Percentiles rank a stretch among this genome's conserved stretches.
Conservation (phyloP, 2,797 vertebrate species). For the Chlorospingus semifuscus region DNA sequence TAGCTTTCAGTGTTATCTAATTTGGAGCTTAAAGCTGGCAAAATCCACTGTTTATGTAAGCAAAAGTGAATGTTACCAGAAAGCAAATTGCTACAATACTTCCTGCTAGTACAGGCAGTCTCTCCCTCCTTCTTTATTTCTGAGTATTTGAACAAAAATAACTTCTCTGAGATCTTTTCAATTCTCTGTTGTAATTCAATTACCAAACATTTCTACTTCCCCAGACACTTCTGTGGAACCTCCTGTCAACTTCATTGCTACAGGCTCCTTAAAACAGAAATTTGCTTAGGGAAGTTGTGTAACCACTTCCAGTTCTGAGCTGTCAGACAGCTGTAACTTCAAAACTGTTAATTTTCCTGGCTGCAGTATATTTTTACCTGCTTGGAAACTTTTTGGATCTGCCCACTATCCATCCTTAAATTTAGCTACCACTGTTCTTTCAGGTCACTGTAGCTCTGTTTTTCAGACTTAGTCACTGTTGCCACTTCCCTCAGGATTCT, state of each 20-base stretch:
- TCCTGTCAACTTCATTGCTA: not conserved
- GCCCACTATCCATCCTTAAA: not conserved
- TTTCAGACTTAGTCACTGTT: not conserved
- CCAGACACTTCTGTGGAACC: not conserved
- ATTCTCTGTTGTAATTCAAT: not conserved
- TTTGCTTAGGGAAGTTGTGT: not conserved
- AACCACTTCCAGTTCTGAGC: not conserved
- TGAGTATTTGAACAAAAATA: not conserved
- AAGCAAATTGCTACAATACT: not conserved
- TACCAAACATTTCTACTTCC: not conserved
- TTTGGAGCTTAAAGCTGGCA: conserved; percentile 9
- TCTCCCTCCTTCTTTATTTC: not conserved
- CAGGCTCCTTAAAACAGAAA: not conserved
- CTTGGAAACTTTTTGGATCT: not conserved
- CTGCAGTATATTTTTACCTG: not conserved
- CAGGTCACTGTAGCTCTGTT: not conserved
- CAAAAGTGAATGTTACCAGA: not conserved
- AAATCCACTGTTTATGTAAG: conserved; percentile 22
- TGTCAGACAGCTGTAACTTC: not conserved
- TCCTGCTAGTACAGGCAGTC: not conserved
- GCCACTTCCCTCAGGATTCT: not conserved
- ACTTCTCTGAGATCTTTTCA: not conserved
- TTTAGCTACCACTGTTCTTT: not conserved
- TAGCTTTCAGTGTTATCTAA: not conserved
- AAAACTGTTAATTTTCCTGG: not conserved